Percentiles rank a stretch among this genome's conserved stretches.
Conservation (phyloP, 2,113 vertebrate genomes). For the Theristicus caerulescens region DNA sequence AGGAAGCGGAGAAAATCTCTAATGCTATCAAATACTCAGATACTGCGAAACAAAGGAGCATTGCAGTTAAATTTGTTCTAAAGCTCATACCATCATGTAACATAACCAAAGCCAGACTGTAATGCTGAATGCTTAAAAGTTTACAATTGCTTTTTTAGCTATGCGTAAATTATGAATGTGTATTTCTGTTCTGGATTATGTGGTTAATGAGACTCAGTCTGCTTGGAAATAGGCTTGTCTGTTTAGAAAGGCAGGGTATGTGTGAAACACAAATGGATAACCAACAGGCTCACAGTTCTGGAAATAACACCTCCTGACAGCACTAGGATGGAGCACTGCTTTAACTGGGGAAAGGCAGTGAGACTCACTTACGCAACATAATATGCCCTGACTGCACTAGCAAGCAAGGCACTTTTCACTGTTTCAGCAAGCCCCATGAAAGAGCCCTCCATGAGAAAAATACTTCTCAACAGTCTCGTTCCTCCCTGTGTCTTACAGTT, state of each 20-base stretch:
- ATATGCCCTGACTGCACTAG: background rate
- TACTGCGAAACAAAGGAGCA: background rate
- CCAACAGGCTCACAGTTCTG: constrained; percentile 34
- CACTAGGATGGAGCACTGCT: background rate
- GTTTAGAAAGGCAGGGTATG: constrained; percentile 20
- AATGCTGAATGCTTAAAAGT: background rate
- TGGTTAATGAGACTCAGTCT: constrained; percentile 19
- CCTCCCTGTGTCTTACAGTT: background rate
- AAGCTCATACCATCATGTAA: constrained; percentile 17
- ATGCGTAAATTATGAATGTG: constrained; percentile 36
- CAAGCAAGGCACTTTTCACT: background rate
- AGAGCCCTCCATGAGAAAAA: background rate
- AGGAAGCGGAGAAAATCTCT: background rate
- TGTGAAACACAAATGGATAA: constrained; percentile 39
- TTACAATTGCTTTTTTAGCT: constrained; percentile 50
- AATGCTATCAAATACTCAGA: background rate
- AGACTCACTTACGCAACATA: constrained; percentile 22
- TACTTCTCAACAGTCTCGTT: background rate
- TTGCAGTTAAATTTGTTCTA: constrained; percentile 30
- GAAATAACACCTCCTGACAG: constrained; percentile 63
- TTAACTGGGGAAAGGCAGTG: constrained; percentile 26
- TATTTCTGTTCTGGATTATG: constrained; percentile 44
- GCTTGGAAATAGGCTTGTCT: constrained; percentile 43
- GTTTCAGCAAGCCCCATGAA: background rate
- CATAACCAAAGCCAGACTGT: constrained; percentile 26